Conservation (phyloP, 2,888 invertebrate species). For the Cantharis rufa region DNA sequence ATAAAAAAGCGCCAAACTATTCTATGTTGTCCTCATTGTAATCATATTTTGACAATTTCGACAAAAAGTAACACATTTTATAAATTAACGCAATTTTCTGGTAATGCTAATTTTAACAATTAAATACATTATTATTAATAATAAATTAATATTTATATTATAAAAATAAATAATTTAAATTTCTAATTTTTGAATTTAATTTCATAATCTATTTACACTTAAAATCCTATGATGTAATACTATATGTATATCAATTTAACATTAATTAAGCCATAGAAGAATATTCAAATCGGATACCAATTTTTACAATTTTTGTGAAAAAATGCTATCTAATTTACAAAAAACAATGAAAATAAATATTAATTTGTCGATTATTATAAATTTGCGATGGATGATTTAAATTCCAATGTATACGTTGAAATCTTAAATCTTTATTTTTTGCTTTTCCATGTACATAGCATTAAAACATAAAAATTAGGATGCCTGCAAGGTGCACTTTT, state of each 20-base stretch:
- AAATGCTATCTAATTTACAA: background rate
- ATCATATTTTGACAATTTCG: background rate
- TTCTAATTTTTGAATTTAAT: background rate
- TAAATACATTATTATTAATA: background rate
- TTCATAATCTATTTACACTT: background rate
- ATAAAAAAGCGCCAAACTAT: background rate
- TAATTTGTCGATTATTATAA: background rate
- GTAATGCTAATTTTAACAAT: background rate
- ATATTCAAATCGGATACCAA: background rate
- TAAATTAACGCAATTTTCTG: background rate
- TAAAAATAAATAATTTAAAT: background rate
- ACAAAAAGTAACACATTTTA: background rate
- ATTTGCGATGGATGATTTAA: background rate
- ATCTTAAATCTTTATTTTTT: background rate
- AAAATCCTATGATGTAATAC: background rate
- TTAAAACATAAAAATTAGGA: background rate
- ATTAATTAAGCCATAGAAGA: background rate
- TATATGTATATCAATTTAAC: background rate
- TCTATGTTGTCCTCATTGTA: background rate
- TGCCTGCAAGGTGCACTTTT: background rate
- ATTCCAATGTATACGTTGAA: background rate
- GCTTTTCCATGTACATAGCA: too few relatives aligned
- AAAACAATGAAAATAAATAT: too few relatives aligned
- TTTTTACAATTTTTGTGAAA: background rate
- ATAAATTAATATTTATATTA: background rate